phyloP scores from a whole-genome alignment of 30 jellyfish, hydroid and myxozoan species.

The Pelagia noctiluca region DNA sequence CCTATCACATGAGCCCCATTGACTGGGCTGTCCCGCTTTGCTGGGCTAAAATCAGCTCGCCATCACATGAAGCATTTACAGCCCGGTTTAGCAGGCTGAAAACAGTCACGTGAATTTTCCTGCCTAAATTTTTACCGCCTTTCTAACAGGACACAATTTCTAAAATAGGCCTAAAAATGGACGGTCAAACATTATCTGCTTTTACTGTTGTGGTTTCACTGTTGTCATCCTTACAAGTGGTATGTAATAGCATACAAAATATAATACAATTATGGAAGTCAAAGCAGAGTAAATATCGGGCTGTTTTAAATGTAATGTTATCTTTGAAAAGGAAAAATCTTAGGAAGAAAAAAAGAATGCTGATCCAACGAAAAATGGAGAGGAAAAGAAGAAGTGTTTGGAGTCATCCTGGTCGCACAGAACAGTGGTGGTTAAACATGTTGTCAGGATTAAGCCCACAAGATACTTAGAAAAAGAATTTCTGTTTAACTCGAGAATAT shows the following conservation, averaged over 20 bases:
- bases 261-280: neutral
- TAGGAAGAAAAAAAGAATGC: neutral
- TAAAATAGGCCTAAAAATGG: too few species aligned
- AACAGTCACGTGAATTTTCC: too few species aligned
- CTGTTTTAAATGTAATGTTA: too few species aligned
- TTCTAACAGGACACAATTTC: too few species aligned
- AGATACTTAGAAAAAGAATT: slow-evolving; percentile 14
- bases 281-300: neutral
- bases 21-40: too few species aligned
- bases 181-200: too few species aligned
- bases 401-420: slow-evolving; percentile 42
- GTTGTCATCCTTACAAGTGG: neutral
- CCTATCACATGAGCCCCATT: too few species aligned
- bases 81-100: too few species aligned
- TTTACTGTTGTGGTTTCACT: neutral
- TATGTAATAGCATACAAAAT: neutral
- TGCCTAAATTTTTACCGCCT: too few species aligned
- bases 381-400: slow-evolving; percentile 13
- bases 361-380: slow-evolving; percentile 17
- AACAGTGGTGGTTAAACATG: slow-evolving; percentile 26
- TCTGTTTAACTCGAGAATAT: slow-evolving; percentile 16
- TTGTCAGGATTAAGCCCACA: neutral
- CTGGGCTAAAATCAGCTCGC: too few species aligned
- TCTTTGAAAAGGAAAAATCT: slow-evolving; percentile 1
- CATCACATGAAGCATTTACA: too few species aligned